Conservation (phyloP, 2,888 invertebrate species). For the Pardosa pseudoannulata region DNA sequence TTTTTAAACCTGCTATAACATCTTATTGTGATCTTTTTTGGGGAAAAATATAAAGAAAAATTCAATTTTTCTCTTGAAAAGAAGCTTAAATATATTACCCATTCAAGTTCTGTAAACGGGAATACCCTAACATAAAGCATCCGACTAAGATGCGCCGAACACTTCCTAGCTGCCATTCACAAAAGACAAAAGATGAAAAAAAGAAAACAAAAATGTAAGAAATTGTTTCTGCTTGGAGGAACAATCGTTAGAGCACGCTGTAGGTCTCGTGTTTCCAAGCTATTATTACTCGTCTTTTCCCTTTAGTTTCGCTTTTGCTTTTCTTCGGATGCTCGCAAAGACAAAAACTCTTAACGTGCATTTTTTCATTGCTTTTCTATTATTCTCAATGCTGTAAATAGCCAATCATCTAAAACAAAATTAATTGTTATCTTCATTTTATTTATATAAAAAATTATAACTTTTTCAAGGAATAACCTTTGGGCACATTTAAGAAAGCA, state of each 20-base stretch:
- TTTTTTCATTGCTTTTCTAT: constrained; percentile 20
- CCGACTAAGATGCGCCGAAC: constrained; percentile 33
- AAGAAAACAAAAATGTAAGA: constrained; percentile 29
- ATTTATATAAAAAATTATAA: too few relatives aligned
- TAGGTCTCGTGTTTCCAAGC: constrained; percentile 32
- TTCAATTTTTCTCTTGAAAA: background rate
- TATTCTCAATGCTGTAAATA: constrained; percentile 22
- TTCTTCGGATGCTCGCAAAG: constrained; percentile 50
- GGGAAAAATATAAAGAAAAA: too few relatives aligned
- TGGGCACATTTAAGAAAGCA: too few relatives aligned
- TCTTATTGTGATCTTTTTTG: too few relatives aligned
- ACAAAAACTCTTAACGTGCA: constrained; percentile 62
- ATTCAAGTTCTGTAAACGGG: background rate
- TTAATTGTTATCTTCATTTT: background rate
- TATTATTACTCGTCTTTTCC: constrained; percentile 35
- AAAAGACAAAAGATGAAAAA: constrained; percentile 18
- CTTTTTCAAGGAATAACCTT: too few relatives aligned
- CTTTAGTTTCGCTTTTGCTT: constrained; percentile 37
- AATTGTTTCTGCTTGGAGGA: constrained; percentile 62
- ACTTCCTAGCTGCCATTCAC: constrained; percentile 41
- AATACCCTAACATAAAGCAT: constrained; percentile 6
- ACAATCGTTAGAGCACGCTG: constrained; percentile 38
- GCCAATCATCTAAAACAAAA: background rate
- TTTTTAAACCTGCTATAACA: too few relatives aligned
- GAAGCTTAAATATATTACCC: background rate